Evolutionary conservation across 37 sponge, comb jelly and placozoan genomes (phyloP).

Genomic region (Hormiphora californensis): DNA sequence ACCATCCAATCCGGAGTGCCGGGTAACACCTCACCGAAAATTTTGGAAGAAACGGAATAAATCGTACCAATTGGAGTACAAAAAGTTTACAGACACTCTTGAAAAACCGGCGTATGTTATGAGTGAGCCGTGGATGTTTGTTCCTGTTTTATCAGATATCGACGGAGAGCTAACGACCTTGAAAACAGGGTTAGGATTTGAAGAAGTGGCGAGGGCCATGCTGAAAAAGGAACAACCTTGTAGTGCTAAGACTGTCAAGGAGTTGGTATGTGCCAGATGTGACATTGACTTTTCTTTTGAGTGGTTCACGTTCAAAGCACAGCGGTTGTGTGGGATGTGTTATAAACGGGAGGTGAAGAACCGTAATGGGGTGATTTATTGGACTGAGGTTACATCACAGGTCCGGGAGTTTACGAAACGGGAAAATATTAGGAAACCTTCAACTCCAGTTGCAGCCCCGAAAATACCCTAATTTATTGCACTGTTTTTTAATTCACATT

Average conservation of each 20-base stretch:
- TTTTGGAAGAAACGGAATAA: too few relatives aligned
- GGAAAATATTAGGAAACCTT: too few relatives aligned
- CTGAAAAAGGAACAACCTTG: neutral
- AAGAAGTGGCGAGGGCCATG: neutral
- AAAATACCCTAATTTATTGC: too few relatives aligned
- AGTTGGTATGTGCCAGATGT: constrained; percentile 22
- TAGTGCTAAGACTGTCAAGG: neutral
- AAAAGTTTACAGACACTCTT: too few relatives aligned
- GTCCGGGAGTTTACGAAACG: too few relatives aligned
- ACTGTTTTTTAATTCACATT: too few relatives aligned
- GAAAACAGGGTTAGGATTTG: neutral
- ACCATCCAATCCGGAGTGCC: too few relatives aligned
- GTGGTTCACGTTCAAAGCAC: constrained; percentile 20
- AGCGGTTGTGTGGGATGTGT: constrained; percentile 4
- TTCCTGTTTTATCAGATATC: neutral
- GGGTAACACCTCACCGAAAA: too few relatives aligned
- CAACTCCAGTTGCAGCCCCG: too few relatives aligned
- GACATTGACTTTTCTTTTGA: constrained; percentile 14
- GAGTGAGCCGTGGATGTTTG: constrained; percentile 19
- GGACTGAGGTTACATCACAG: neutral
- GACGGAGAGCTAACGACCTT: neutral
- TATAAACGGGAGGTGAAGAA: constrained; percentile 15
- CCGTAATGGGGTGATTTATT: neutral
- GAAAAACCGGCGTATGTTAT: neutral
- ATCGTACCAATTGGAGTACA: too few relatives aligned